phyloP scores from a whole-genome alignment of 2,888 invertebrate genomes.

The Machimus atricapillus region DNA sequence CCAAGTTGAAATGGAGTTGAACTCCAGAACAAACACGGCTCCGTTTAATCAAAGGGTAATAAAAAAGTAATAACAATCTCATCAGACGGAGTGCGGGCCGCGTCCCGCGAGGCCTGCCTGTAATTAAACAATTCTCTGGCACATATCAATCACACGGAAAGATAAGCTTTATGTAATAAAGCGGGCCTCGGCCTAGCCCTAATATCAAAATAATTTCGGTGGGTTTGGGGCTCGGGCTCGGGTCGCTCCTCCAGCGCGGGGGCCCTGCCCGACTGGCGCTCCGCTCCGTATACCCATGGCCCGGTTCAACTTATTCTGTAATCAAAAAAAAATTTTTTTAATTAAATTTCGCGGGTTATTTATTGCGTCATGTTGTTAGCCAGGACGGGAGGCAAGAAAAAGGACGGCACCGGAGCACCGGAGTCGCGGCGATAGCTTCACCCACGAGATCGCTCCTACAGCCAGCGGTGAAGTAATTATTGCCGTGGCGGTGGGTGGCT shows the following conservation, averaged over 20 bases:
- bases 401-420: constrained; percentile 16
- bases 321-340: constrained; percentile 50
- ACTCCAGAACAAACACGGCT: not conserved
- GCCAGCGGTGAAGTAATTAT: constrained; percentile 37
- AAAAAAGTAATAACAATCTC: not conserved
- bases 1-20: not conserved
- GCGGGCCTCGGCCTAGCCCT: constrained; percentile 10
- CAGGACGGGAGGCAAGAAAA: constrained; percentile 33
- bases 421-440: not conserved
- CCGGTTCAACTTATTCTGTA: constrained; percentile 35
- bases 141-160: constrained; percentile 34
- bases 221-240: not conserved
- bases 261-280: not conserved
- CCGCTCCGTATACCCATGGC: not conserved
- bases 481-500: constrained; percentile 5
- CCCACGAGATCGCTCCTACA: constrained; percentile 20
- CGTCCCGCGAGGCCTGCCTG: not conserved
- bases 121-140: constrained; percentile 38
- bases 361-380: constrained; percentile 48
- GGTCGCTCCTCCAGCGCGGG: not conserved
- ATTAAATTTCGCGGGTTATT: constrained; percentile 53
- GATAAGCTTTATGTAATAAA: constrained; percentile 19
- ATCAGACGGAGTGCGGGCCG: not conserved
- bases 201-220: constrained; percentile 38
- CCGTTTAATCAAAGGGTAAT: not conserved